Base-by-base conservation (phyloP, 2,797 vertebrate species). In the Pangasius sanitwongsei region DNA sequence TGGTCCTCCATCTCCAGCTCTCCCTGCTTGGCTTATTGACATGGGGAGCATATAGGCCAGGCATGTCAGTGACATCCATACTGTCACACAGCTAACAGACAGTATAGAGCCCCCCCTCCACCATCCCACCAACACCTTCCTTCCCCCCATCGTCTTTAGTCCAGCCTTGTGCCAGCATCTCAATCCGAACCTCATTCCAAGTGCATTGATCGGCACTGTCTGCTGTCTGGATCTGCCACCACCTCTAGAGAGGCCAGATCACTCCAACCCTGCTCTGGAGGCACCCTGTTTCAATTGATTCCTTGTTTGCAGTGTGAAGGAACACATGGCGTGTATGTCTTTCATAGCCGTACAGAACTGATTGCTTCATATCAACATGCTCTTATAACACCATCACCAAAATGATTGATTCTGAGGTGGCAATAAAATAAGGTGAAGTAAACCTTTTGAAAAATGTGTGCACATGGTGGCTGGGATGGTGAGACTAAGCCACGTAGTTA, bases 221-320 rank as follows among this genome's bases (percentile, higher is more conserved):
- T 85, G 91, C 77, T 4, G 31, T 69, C 85, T 90, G 88, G 91
- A 87, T 90, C 89, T 91, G 85, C 92, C 90, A 83, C 86, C 88
- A 87, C 85, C 92, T 92, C 89, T 87, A 65, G 41, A 48, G 92
- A 92, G 91, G 88, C 89, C 25, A 91, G 83, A 69, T 77, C 50
- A 53, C 85, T 61, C 83, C 87, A 86, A 70, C 89, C 93, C 50
- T 20, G 86, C 87, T 82, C 88, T 87, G 37, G 55, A 87, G 77
- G 87, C 93, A 87, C 92, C 92, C 31, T 86, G 93, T 95, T 93
- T 93, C 94, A 94, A 95, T 94, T 91, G 93, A 95, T 93, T 92
- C 87, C 70, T 59, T 69, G 90, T 88, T 92, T 67, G 34, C 83
- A 50, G 50, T 70, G 86, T 87, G 50, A 86, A 87, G 70, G 13